Base-by-base conservation (phyloP, 2,888 invertebrate genomes). In the Prionchulus punctatus region DNA sequence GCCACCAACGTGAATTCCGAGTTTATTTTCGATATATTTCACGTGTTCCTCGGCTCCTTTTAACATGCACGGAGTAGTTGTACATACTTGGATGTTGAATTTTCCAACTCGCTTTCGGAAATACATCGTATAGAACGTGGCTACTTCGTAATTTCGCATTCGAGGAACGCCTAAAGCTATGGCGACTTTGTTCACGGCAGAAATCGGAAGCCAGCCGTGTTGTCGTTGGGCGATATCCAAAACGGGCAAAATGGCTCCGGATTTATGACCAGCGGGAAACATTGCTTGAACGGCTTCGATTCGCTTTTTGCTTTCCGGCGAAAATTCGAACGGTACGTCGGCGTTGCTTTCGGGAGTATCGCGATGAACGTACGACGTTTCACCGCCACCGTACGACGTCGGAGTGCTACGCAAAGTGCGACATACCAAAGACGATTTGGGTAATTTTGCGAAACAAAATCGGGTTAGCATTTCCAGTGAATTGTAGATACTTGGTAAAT, bases 71-170 rank as follows among this genome's bases (percentile, higher is more conserved):
- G 98, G 98, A 0, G 98, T 98, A 0, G 96, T 98, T 0, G 94
- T 96, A 73, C 98, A 98, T 53, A 77, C 72, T 67, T 87, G 92
- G 2, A 98, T 75, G 72, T 92, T 92, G 75, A 91, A 92, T 72
- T 91, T 94, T 25, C 78, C 78, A 23, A 70, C 64, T 45, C 96
- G 96, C 71, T 86, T 81, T 64, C 90, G 84, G 76, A 96, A 91
- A 72, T 90, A 99, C 98, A 99, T 98, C 18, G 98, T 98, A 72
- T 98, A 99, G 75, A 98, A 98, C 0, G 98, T 99, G 59, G 98
- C 98, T 28, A 99, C 98, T 78, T 98, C 98, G 73, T 99, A 98
- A 0, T 98, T 96, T 64, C 98, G 81, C 96, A 98, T 98, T 59
- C 82, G 81, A 0, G 98, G 90, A 65, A 98, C 78, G 66, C 67